phyloP scores from a whole-genome alignment of 2,113 vertebrate species.

The Labeo rohita region DNA sequence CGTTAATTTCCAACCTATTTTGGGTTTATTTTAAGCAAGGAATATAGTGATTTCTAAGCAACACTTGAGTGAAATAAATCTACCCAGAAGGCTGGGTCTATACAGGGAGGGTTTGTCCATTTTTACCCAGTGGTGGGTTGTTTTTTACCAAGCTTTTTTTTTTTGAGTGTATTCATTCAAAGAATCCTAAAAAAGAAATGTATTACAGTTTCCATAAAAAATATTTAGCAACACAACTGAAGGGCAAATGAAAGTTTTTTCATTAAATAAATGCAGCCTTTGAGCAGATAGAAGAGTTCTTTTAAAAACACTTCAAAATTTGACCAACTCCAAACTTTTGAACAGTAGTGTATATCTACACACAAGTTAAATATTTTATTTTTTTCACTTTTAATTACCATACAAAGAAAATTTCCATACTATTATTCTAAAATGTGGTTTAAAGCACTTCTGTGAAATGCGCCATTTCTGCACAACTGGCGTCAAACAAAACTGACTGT shows the following conservation, averaged over 20 bases:
- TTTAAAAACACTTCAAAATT: background rate
- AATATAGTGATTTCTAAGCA: too few relatives aligned
- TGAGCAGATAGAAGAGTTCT: background rate
- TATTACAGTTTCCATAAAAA: background rate
- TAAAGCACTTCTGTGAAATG: background rate
- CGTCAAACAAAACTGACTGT: background rate
- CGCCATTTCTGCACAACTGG: background rate
- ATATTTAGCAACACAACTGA: background rate
- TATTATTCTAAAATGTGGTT: background rate
- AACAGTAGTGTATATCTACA: background rate
- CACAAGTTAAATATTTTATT: too few relatives aligned
- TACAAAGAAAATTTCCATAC: background rate
- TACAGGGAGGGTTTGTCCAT: too few relatives aligned
- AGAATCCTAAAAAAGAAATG: background rate
- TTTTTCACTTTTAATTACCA: background rate
- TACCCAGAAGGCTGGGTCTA: too few relatives aligned
- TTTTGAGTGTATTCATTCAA: background rate
- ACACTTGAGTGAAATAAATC: too few relatives aligned
- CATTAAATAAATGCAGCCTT: background rate
- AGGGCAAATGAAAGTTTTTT: background rate
- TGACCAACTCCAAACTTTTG: background rate
- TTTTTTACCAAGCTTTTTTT: too few relatives aligned
- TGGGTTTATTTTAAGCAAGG: too few relatives aligned
- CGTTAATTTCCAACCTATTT: too few relatives aligned
- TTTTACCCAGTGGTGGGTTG: too few relatives aligned